A percentile compares a stretch with the other conserved stretches of the same genome.
Evolutionary conservation across 1,140 invertebrate species (phyloP).

Genomic region (Heliconius eleuchia): DNA sequence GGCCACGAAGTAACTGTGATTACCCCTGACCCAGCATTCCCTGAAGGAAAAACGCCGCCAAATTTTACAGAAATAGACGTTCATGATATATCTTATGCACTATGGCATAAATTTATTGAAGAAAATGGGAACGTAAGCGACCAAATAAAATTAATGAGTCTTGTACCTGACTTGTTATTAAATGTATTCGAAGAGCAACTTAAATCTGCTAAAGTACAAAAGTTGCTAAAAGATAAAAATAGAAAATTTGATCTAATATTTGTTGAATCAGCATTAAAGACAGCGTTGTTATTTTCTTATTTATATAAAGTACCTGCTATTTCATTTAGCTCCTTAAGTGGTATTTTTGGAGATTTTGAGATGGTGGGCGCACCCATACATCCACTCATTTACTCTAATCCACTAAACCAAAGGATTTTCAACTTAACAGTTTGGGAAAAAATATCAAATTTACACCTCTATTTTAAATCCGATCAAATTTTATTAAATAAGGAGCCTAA

Average conservation of each 20-base stretch:
- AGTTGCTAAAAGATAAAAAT: conserved; percentile 45
- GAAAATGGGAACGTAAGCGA: neutral
- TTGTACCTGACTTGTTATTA: neutral
- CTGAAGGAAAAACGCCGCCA: neutral
- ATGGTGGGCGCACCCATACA: conserved; percentile 71
- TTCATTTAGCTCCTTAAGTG: conserved; percentile 59
- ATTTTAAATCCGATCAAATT: conserved; percentile 42
- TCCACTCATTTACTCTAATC: conserved; percentile 71
- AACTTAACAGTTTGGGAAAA: conserved; percentile 59
- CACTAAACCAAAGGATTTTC: conserved; percentile 49
- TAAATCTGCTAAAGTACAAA: conserved; percentile 46
- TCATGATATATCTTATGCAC: conserved; percentile 45
- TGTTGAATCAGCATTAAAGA: conserved; percentile 49
- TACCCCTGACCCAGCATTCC: neutral
- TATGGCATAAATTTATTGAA: conserved; percentile 22
- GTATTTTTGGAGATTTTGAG: conserved; percentile 36
- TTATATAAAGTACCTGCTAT: conserved; percentile 67
- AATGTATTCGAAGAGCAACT: conserved; percentile 48
- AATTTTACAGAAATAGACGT: conserved; percentile 23
- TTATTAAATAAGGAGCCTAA: conserved; percentile 12
- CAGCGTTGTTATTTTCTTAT: conserved; percentile 57
- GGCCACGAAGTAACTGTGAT: conserved; percentile 71
- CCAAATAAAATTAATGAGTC: neutral
- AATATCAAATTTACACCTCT: conserved; percentile 43
- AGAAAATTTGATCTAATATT: conserved; percentile 62